These are phyloP conservation scores for Callopanchax toddi DNA, from an alignment of 2,113 vertebrate species.

Conservation along the genomic window DNA sequence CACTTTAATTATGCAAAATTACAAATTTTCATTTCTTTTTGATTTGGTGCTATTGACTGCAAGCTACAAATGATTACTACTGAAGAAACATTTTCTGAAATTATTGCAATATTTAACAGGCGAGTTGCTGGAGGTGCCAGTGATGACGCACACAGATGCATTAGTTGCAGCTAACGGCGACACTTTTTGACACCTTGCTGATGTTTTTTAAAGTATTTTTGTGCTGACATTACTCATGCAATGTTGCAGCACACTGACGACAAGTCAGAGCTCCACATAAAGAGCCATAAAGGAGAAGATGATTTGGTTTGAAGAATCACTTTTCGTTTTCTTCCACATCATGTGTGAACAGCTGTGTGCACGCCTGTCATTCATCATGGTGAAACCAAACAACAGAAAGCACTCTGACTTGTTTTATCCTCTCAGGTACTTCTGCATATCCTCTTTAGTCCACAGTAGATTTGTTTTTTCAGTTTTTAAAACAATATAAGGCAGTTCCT, in stretches of 20 bases:
- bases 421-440: not conserved
- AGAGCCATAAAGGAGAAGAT: not conserved
- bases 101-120: not conserved
- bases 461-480: too few relatives aligned
- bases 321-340: not conserved
- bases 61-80: not conserved
- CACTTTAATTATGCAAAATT: too few relatives aligned
- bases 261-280: not conserved
- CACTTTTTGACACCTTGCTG: not conserved
- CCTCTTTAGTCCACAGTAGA: not conserved
- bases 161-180: not conserved
- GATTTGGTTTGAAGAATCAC: not conserved
- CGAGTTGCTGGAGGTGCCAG: not conserved
- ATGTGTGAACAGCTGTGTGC: too few relatives aligned
- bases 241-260: not conserved
- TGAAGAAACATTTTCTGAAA: not conserved
- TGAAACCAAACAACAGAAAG: too few relatives aligned
- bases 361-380: too few relatives aligned
- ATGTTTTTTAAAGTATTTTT: not conserved
- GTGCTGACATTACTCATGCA: not conserved
- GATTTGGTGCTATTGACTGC: too few relatives aligned
- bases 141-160: too few relatives aligned
- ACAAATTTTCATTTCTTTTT: too few relatives aligned
- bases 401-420: too few relatives aligned
- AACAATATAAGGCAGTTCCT: too few relatives aligned